Evolutionary conservation across 1,140 invertebrate species (phyloP).

Genomic region (Cotesia chilonis): DNA sequence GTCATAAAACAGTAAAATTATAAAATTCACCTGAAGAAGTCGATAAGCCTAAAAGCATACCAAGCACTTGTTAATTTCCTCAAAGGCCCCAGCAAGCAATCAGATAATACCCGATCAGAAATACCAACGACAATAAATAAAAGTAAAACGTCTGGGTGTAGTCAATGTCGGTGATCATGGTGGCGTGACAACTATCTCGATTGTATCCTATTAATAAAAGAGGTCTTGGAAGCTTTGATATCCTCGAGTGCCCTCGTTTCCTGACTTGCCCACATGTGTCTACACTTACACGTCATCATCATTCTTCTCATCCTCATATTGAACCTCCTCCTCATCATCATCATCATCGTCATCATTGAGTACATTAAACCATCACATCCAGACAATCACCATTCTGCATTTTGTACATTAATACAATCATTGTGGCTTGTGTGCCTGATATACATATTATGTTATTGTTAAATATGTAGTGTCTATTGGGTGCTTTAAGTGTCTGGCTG

Average conservation of each 20-base stretch:
- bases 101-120: no score
- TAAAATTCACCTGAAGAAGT: no score
- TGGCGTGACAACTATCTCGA: slow-evolving; percentile 33
- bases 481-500: slow-evolving; percentile 15
- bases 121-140: background rate
- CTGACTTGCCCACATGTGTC: slow-evolving; percentile 53
- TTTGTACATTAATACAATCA: background rate
- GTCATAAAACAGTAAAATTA: no score
- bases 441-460: background rate
- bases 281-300: slow-evolving; percentile 6
- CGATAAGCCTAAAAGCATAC: no score
- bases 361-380: background rate
- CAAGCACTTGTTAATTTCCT: no score
- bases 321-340: slow-evolving; percentile 2
- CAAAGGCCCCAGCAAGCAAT: no score
- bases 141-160: slow-evolving; percentile 12
- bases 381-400: slow-evolving; percentile 12
- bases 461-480: background rate
- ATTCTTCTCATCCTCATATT: background rate
- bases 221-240: slow-evolving; percentile 43
- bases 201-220: slow-evolving; percentile 28
- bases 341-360: slow-evolving; percentile 7
- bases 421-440: background rate
- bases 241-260: slow-evolving; percentile 58
- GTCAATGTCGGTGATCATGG: slow-evolving; percentile 5